phyloP scores from a whole-genome alignment of 2,113 vertebrate species.

The Centropus unirufus region DNA sequence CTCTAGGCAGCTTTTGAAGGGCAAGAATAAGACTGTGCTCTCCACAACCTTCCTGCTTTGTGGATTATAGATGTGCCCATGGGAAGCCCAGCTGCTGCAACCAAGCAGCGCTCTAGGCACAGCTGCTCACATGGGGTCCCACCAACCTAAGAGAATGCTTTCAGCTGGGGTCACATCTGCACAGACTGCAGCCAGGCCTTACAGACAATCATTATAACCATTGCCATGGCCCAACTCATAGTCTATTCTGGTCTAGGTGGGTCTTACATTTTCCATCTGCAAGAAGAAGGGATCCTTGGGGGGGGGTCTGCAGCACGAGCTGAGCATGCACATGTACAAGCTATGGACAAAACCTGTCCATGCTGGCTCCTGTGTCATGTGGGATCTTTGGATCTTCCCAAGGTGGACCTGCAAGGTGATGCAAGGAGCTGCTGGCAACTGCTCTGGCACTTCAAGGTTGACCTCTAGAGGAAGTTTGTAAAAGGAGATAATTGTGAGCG shows the following conservation, averaged over 20 bases:
- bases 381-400: background rate
- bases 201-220: background rate
- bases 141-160: background rate
- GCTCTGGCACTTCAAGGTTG: constrained; percentile 27
- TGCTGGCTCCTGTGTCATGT: fast-evolving
- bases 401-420: background rate
- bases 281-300: background rate
- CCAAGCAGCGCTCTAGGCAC: background rate
- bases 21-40: background rate
- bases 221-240: background rate
- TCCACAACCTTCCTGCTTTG: background rate
- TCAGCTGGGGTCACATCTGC: background rate
- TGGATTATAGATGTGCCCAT: background rate
- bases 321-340: background rate
- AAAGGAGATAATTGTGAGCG: background rate
- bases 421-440: background rate
- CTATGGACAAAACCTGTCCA: background rate
- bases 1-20: background rate
- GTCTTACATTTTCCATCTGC: background rate
- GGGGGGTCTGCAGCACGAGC: background rate
- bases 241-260: background rate
- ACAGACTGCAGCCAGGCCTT: background rate
- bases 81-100: background rate
- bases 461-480: constrained; percentile 47
- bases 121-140: background rate